Base-by-base conservation (phyloP, 2,888 invertebrate genomes). In the Dinocampus coccinellae region DNA sequence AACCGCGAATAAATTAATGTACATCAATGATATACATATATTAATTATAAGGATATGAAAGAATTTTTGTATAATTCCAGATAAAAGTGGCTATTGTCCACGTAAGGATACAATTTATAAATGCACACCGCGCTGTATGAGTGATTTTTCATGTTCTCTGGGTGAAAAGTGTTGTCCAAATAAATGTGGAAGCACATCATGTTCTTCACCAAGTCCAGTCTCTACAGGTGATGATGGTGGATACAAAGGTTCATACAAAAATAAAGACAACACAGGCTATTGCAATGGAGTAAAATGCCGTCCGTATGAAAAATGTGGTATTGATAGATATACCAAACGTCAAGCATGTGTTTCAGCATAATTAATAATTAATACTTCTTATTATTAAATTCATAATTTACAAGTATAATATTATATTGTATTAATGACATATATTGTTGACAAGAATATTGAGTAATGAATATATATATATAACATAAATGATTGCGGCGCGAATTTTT, bases 211-310 rank as follows among this genome's bases (percentile, higher is more conserved):
- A 0, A 89, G 88, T 72, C 63, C 82, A 16, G 71, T 83, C 9
- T 79, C 57, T 47, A 82, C 82, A 24, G 83, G 83, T 52, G 75
- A 72, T 16, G 80, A 83, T 64, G 81, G 82, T 20, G 87, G 87
- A 73, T 89, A 89, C 77, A 89, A 89, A 78, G 82, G 85, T 70
- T 78, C 80, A 47, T 47, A 16, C 9, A 47, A 47, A 16, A 47
- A 3, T 1, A 64, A 39, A 89, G 83, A 89, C 88, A 88, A 88
- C 20, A 89, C 88, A 0, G 88, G 90, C 1, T 92, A 92, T 81
- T 94, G 94, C 79, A 92, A 91, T 79, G 93, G 93, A 80, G 90
- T 91, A 11, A 93, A 92, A 84, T 94, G 94, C 81, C 90, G 89
- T 79, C 83, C 91, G 0, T 91, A 89, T 74, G 92, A 94, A 83